Evolutionary conservation across 2,113 vertebrate species (phyloP).

Genomic region (Microcebus jonahi): DNA sequence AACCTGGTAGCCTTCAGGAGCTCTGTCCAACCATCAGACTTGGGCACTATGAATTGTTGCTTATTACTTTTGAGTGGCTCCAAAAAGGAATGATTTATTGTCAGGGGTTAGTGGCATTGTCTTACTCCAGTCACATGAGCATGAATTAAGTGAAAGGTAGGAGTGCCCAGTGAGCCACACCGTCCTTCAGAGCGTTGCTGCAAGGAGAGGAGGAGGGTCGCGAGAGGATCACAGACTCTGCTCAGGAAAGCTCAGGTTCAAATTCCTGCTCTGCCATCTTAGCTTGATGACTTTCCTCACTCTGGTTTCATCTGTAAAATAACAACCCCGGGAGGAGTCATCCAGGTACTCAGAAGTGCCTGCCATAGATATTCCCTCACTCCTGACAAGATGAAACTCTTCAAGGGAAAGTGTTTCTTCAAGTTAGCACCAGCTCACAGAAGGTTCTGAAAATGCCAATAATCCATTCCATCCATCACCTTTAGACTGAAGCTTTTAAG

Average conservation of each 20-base stretch:
- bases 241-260: neutral
- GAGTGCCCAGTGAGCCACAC: neutral
- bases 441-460: conserved; percentile 33
- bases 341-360: neutral
- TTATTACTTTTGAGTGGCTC: neutral
- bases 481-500: conserved; percentile 47
- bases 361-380: neutral
- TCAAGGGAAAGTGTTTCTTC: neutral
- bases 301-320: conserved; percentile 11
- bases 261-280: neutral
- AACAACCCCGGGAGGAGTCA: neutral
- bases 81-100: neutral
- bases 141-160: neutral
- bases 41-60: neutral
- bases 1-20: neutral
- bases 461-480: neutral
- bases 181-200: neutral
- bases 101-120: neutral
- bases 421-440: neutral
- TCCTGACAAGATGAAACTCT: neutral
- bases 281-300: neutral
- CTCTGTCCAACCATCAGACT: neutral
- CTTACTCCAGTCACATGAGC: neutral
- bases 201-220: neutral
- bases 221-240: neutral